Evolutionary conservation across 2,888 invertebrate genomes (phyloP).

Genomic region (Caenorhabditis macrosperma): DNA sequence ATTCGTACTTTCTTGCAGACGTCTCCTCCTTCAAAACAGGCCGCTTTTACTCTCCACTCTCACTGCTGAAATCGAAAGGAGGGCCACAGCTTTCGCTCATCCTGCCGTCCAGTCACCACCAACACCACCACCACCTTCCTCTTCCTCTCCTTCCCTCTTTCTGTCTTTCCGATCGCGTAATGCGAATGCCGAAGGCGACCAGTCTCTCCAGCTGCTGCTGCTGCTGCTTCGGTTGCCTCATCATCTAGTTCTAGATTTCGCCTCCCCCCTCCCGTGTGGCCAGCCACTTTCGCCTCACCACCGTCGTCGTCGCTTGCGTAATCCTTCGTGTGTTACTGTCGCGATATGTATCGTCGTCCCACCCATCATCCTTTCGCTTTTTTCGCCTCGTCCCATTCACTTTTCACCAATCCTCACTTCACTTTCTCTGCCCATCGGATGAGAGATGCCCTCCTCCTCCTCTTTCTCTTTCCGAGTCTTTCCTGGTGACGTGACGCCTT

Average conservation of each 20-base stretch:
- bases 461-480: constrained; percentile 43
- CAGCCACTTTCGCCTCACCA: constrained; percentile 51
- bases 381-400: constrained; percentile 46
- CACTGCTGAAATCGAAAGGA: constrained; percentile 51
- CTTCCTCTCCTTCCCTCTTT: constrained; percentile 25
- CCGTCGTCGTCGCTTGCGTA: constrained; percentile 52
- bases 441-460: too few species aligned
- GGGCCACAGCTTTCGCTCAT: constrained; percentile 42
- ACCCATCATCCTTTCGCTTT: constrained; percentile 55
- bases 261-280: constrained; percentile 52
- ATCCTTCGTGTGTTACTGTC: constrained; percentile 52
- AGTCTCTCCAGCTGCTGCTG: constrained; percentile 34
- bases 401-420: constrained; percentile 55
- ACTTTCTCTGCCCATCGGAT: constrained; percentile 58
- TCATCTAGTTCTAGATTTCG: constrained; percentile 51
- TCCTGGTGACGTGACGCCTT: constrained; percentile 52
- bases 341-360: constrained; percentile 57
- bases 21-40: constrained; percentile 29
- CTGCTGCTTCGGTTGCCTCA: constrained; percentile 38
- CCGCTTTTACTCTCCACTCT: constrained; percentile 42
- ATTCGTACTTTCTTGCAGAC: constrained; percentile 44
- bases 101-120: constrained; percentile 35
- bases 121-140: constrained; percentile 33
- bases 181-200: constrained; percentile 44
- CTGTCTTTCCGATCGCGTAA: constrained; percentile 46